Base-by-base conservation (phyloP, 2,797 vertebrate genomes). In the Valencia hispanica region DNA sequence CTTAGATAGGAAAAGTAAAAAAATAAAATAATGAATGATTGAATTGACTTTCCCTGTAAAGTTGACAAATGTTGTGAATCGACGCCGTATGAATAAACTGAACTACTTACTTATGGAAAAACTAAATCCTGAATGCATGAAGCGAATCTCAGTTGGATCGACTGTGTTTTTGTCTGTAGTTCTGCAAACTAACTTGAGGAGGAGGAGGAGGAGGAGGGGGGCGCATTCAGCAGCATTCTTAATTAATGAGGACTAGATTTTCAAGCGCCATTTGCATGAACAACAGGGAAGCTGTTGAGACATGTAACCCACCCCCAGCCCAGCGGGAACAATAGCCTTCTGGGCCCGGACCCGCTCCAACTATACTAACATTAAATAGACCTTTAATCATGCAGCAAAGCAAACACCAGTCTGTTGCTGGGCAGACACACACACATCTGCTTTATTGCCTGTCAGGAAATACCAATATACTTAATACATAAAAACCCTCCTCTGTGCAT, bases 231-330 rank as follows among this genome's bases (percentile, higher is more conserved):
- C 4, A 7, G 4, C 63, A 66, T 66, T 32, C 15, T 34, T 66
- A 66, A 66, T 66, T 41, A 66, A 41, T 4, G 22, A 41, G 12
- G 36, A 25, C 63, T 41, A 41, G 36, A 7, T 15, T 66, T 41
- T 41, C 25, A 66, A 66, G 22, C 22, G 36, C 36, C 63, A 66
- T 66, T 66, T 66, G 36, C 63, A 66, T 66, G 36, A 41, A 66
- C 63, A 66, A 66, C 41, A 41, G 63, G 20, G 36, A 66, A 41
- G 36, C 63, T 41, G 63, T n/a, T 66, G 63, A 66, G 20, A 25
- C 63, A 66, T 66, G 63, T 66, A 7, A 25, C 22, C 63, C 36
- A 66, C 63, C 63, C 63, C 63, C 63, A 6, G 22, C 63, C 22
- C 36, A 25, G 12, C 36, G n/a, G 63, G 36, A 66, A n/a, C 63